Base-by-base conservation (phyloP, 2,797 vertebrate species). In the Myiotriccus ornatus region DNA sequence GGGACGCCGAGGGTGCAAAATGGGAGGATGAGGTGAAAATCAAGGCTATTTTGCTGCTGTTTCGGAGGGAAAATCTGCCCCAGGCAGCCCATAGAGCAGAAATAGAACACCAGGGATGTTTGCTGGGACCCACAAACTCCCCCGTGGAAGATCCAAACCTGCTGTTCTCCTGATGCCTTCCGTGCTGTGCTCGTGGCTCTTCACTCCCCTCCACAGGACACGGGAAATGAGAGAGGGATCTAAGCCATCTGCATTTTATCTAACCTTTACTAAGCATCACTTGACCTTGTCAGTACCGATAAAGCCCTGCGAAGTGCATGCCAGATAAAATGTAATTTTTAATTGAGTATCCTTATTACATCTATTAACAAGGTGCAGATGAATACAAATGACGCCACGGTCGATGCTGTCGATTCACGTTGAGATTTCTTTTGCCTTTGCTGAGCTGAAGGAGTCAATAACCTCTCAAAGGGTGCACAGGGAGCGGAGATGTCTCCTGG, bases 271-370 rank as follows among this genome's bases (percentile, higher is more conserved):
- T 90, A 96, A 97, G 93, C 89, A 74, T 60, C 89, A 50, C 93
- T 96, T 97, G 96, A 96, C 95, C 96, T 93, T 91, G 96, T 87
- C 93, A 95, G 94, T 59, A 81, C 94, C 27, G 59, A 91, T 94
- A 88, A 95, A 92, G 93, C 74, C 87, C 80, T 41, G 74, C 32
- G 70, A 94, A 78, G 89, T 52, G 94, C 87, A 86, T 2, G 74
- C 83, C 93, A 93, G 89, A 80, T 68, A 87, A 96, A 96, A 95
- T 52, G 86, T 94, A 94, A 93, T 96, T 96, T 92, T 95, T 94
- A 97, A 96, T 97, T 95, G 95, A 97, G 93, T 95, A 74, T 78
- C 95, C 87, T 91, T 84, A 89, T 81, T 87, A 67, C 82, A 91
- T 76, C 92, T 57, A 92, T 71, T 85, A 95, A 95, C 87, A 84